These are phyloP conservation scores for Aphidoletes aphidimyza DNA, from an alignment of 2,888 invertebrate genomes.

Conservation along the genomic window DNA sequence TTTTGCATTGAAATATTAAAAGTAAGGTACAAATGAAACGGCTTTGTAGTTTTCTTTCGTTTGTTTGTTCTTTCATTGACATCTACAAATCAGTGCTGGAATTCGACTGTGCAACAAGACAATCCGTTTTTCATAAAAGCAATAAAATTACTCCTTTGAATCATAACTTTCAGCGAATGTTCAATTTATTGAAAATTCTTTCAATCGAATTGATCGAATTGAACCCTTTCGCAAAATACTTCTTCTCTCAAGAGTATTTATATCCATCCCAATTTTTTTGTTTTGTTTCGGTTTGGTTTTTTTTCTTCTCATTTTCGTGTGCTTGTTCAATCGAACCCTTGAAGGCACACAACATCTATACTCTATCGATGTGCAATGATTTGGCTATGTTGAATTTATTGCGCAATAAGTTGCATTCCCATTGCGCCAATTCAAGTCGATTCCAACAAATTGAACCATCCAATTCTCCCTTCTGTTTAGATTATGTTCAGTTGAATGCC, in stretches of 20 bases:
- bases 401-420: conserved; percentile 46
- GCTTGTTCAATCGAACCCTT: not conserved
- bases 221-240: too few relatives aligned
- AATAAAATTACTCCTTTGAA: too few relatives aligned
- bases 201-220: not conserved
- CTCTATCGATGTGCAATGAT: conserved; percentile 1
- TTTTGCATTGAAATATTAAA: too few relatives aligned
- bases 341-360: not conserved
- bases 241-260: not conserved
- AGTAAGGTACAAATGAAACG: too few relatives aligned
- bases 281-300: too few relatives aligned
- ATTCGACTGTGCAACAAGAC: too few relatives aligned
- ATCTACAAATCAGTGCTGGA: not conserved
- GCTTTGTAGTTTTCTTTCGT: not conserved
- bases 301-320: not conserved
- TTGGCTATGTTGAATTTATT: conserved; percentile 26
- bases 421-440: conserved; percentile 20
- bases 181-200: conserved; percentile 27
- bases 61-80: too few relatives aligned
- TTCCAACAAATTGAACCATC: conserved; percentile 33
- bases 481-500: conserved; percentile 14
- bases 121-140: too few relatives aligned
- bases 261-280: too few relatives aligned
- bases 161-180: not conserved
- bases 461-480: not conserved